phyloP scores from a whole-genome alignment of 2,888 invertebrate genomes.

The Parapristionchus giblindavisi region DNA sequence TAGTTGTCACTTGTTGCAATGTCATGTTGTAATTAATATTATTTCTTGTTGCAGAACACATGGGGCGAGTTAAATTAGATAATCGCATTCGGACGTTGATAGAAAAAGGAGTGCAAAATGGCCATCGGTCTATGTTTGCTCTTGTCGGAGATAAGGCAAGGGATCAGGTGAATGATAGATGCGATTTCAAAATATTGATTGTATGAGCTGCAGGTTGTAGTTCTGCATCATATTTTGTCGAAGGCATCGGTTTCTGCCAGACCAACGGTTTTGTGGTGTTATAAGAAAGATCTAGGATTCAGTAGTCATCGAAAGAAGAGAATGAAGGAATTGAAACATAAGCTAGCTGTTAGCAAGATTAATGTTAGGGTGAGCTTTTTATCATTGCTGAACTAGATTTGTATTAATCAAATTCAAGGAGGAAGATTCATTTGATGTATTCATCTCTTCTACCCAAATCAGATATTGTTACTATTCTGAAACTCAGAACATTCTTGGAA shows the following conservation, averaged over 20 bases:
- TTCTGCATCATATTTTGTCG: slow-evolving; percentile 94
- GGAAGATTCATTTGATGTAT: slow-evolving; percentile 94
- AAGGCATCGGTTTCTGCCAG: slow-evolving; percentile 91
- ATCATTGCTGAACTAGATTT: slow-evolving; percentile 18
- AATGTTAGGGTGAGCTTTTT: slow-evolving; percentile 44
- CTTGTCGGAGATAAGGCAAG: slow-evolving; percentile 93
- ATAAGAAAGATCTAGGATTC: slow-evolving; percentile 92
- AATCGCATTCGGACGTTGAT: slow-evolving; percentile 92
- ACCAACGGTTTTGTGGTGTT: slow-evolving; percentile 96
- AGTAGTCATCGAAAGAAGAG: slow-evolving; percentile 91
- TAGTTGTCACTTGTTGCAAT: too few species aligned
- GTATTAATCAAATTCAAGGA: slow-evolving; percentile 76
- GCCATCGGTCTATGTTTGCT: slow-evolving; percentile 91
- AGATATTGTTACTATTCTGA: slow-evolving; percentile 96
- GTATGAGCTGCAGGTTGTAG: slow-evolving; percentile 88
- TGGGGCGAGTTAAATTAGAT: slow-evolving; percentile 87
- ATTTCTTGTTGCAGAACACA: slow-evolving; percentile 9
- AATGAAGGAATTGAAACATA: slow-evolving; percentile 83
- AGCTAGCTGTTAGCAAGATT: slow-evolving; percentile 80
- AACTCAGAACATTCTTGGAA: slow-evolving; percentile 95
- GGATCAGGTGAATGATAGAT: slow-evolving; percentile 81
- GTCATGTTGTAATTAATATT: neutral
- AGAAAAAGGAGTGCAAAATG: slow-evolving; percentile 91
- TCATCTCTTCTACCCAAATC: slow-evolving; percentile 93
- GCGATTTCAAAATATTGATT: too few species aligned